phyloP scores from a whole-genome alignment of 1,140 invertebrate genomes.

The Tribolium castaneum region DNA sequence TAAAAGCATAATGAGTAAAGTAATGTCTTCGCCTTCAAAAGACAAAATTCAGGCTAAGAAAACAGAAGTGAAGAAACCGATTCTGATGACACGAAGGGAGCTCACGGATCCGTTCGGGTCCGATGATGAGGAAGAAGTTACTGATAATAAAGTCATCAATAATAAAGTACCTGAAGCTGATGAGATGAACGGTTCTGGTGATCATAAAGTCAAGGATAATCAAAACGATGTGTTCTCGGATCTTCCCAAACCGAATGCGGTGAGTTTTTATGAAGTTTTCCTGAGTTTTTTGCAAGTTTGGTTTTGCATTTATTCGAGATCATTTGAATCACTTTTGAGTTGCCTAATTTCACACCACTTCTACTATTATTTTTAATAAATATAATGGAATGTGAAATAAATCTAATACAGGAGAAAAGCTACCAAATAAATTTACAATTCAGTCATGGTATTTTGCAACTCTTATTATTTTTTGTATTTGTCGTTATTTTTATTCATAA shows the following conservation, averaged over 20 bases:
- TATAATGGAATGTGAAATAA: too few relatives aligned
- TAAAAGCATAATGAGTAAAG: constrained; percentile 82
- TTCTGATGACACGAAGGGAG: constrained; percentile 87
- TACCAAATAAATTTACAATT: too few relatives aligned
- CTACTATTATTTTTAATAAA: too few relatives aligned
- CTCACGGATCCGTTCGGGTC: constrained; percentile 91
- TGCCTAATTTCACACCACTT: not conserved
- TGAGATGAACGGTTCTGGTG: constrained; percentile 48
- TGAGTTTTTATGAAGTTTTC: constrained; percentile 53
- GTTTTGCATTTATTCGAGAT: constrained; percentile 24
- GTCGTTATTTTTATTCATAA: too few relatives aligned
- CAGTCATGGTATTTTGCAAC: too few relatives aligned
- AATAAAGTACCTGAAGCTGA: constrained; percentile 48
- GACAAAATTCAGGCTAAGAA: constrained; percentile 67
- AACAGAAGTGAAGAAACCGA: constrained; percentile 65
- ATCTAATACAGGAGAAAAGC: too few relatives aligned
- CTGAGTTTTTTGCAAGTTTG: constrained; percentile 30
- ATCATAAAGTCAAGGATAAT: constrained; percentile 46
- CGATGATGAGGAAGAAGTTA: constrained; percentile 85
- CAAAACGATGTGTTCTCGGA: constrained; percentile 59
- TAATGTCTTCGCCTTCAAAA: constrained; percentile 77
- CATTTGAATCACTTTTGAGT: constrained; percentile 12
- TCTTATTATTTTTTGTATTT: too few relatives aligned
- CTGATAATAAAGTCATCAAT: constrained; percentile 39
- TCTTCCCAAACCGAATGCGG: constrained; percentile 63